Base-by-base conservation (phyloP, 37 sponge, comb jelly and placozoan species). In the Haliclona indistincta region DNA sequence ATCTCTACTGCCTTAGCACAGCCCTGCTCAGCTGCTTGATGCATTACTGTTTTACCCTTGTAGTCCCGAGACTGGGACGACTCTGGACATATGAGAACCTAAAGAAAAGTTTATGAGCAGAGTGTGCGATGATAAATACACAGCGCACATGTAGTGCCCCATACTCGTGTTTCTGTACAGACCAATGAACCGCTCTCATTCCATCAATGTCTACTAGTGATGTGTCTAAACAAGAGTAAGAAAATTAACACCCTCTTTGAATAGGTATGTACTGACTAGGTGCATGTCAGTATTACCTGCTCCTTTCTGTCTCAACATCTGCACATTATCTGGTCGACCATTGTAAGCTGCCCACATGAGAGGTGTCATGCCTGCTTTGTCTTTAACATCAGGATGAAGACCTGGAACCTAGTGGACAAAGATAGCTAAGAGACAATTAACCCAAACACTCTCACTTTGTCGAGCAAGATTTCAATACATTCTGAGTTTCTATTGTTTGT, bases 301-400 rank as follows among this genome's bases (percentile, higher is more conserved):
- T 43, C 89, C 89, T 36, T 42, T 74, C 41, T 85, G 73, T 38
- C 53, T 51, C 63, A 93, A 39, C 41, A 63, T 20, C 42, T 73
- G 25, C 38, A 93, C 49, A 70, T 85, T 61, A 0, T 88, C 67
- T 39, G 89, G 76, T 23, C 68, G 67, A 34, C 76, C 70, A 51
- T 85, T 81, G 75, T 73, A 93, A 38, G 89, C 89, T 28, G 94
- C 86, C 94, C 94, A 93, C 94, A 93, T 93, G 45, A 93, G 73
- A 60, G 94, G 86, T 2, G 89, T 89, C 94, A 93, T 93, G 23
- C 75, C 64, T 0, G 79, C 69, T n/a, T 63, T 45, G 36, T 93
- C 94, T 26, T 69, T 43, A 25, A 71, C 79, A 63, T 93, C 70
- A 8, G 71, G 69, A 70, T 80, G 56, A 1, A 86, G 64, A 2